Evolutionary conservation across 2,113 vertebrate species (phyloP), one percentile per base, ranked within the genome.

Genomic region (Gila orcuttii): DNA sequence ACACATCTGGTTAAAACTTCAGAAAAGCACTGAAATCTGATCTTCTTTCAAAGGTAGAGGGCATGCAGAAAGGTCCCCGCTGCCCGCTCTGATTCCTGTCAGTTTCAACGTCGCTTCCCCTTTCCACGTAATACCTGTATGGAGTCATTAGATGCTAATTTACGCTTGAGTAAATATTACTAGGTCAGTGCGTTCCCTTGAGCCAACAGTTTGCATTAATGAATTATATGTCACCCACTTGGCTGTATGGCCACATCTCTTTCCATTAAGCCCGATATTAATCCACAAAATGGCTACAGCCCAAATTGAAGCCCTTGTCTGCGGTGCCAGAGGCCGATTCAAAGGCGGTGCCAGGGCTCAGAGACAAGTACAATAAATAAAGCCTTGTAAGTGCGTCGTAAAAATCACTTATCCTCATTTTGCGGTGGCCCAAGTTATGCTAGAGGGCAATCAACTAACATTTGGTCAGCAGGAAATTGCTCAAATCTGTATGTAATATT

Each of bases 101-200:
- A 57, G 66, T 36, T 71, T 19, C 62, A 2, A 2, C n/a, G 1
- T 69, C 19, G 81, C 50, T 57, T 73, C 81, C 33, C 47, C 52
- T 59, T 83, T 55, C 13, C 33, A 82, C 45, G 19, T 78, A 81
- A 31, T 75, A 87, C 76, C 86, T 92, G 89, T 89, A 85, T 75
- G 82, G 86, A 86, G 86, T 89, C 90, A 86, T 91, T 75, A 88
- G 82, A 68, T 85, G 69, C 83, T 66, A 87, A 71, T 85, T 64
- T 86, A 86, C 66, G 42, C 85, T 10, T 88, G 89, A 90, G 73
- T 78, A 83, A 85, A 47, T 59, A 83, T 83, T 81, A 87, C 69
- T 68, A 73, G 86, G 68, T 60, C 59, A 55, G 31, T 39, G 28
- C 82, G 21, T 59, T 83, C 33, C 59, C 83, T 39, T 28, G 21